These are phyloP conservation scores for Arrhamphus sclerolepis DNA, from an alignment of 2,797 vertebrate species.

Conservation along the genomic window DNA sequence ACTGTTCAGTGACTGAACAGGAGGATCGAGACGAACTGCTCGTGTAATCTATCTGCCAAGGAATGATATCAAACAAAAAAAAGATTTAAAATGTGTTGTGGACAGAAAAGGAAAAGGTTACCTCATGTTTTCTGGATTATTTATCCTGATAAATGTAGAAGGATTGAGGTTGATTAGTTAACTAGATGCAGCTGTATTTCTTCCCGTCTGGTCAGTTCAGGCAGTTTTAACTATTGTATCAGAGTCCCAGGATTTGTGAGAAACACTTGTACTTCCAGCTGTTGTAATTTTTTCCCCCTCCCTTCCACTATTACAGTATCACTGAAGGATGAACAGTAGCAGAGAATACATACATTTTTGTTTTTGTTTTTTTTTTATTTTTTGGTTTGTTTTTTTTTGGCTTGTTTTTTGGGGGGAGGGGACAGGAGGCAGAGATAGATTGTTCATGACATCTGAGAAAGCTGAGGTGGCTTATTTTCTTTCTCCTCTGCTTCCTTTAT, in stretches of 20 bases:
- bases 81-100: background rate
- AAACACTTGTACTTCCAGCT: slow-evolving; percentile 38
- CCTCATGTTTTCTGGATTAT: background rate
- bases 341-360: background rate
- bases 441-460: slow-evolving; percentile 29
- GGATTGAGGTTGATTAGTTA: slow-evolving; percentile 18
- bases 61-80: background rate
- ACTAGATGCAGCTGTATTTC: slow-evolving; percentile 45
- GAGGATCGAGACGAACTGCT: background rate
- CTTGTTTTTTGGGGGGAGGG: too few species aligned
- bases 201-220: slow-evolving; percentile 15
- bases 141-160: slow-evolving; percentile 15
- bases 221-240: slow-evolving; percentile 26
- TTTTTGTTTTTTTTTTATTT: background rate
- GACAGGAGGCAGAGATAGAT: slow-evolving; percentile 18
- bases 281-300: background rate
- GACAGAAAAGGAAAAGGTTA: background rate
- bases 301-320: slow-evolving; percentile 6
- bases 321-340: slow-evolving; percentile 30
- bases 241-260: slow-evolving; percentile 23
- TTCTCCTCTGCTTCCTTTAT: background rate
- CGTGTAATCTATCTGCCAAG: background rate
- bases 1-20: slow-evolving; percentile 35
- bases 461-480: background rate
- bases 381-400: background rate